Conservation (phyloP, 1,140 invertebrate genomes). For the Nephotettix cincticeps region DNA sequence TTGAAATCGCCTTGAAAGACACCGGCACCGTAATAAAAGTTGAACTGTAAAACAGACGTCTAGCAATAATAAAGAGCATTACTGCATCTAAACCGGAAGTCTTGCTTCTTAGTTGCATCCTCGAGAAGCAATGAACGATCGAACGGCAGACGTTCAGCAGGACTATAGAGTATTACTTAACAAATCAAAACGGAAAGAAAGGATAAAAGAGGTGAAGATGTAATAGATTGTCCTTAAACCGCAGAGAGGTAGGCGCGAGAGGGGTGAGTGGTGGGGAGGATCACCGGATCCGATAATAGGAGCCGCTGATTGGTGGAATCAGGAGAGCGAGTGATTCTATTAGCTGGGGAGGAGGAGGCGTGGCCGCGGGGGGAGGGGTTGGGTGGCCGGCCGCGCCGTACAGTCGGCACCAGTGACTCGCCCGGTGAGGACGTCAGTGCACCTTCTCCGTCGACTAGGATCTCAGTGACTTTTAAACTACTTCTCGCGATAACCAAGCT, state of each 20-base stretch:
- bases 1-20: too few relatives aligned
- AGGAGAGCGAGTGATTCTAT: conserved; percentile 21
- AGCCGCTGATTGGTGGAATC: conserved; percentile 13
- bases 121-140: background rate
- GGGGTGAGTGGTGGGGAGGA: background rate
- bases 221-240: conserved; percentile 18
- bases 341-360: conserved; percentile 18
- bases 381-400: background rate
- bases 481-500: background rate
- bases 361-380: background rate
- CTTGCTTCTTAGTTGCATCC: conserved; percentile 16
- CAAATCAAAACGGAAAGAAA: conserved; percentile 18
- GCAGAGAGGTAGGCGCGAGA: background rate
- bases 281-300: conserved; percentile 1
- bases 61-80: background rate
- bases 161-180: conserved; percentile 17
- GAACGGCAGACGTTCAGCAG: conserved; percentile 5
- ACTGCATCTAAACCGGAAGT: conserved; percentile 4
- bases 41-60: conserved; percentile 16
- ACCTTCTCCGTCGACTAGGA: background rate
- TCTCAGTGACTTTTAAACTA: background rate
- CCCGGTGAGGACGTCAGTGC: background rate
- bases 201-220: conserved; percentile 21
- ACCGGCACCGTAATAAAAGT: too few relatives aligned
- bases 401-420: background rate